A percentile compares a stretch with the other conserved stretches of the same genome.
These are phyloP conservation scores for Labroides dimidiatus DNA, from an alignment of 2,797 vertebrate species.

Conservation along the genomic window DNA sequence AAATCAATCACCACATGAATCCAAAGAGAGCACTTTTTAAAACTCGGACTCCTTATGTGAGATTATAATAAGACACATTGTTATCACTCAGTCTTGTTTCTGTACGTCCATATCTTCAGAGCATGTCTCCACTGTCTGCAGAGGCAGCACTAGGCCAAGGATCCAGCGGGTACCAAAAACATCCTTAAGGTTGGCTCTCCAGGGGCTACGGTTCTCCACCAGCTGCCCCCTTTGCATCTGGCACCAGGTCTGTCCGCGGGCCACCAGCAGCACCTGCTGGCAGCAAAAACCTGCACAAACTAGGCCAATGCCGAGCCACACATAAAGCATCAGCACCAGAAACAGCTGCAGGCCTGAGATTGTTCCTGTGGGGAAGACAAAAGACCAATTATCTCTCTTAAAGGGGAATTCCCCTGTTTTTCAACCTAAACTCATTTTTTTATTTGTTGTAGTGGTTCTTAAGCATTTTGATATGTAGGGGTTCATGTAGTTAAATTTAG, in stretches of 20 bases:
- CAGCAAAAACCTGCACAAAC: conserved; percentile 97
- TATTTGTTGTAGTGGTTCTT: too few relatives aligned
- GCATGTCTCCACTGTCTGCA: conserved; percentile 87
- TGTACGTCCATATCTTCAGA: conserved; percentile 72
- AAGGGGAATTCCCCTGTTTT: neutral
- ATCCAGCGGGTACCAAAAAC: conserved; percentile 96
- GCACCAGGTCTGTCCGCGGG: conserved; percentile 93
- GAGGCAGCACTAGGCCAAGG: conserved; percentile 91
- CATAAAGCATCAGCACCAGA: conserved; percentile 97
- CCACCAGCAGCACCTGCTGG: conserved; percentile 95
- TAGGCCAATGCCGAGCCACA: conserved; percentile 97
- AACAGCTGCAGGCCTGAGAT: conserved; percentile 96
- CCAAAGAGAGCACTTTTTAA: conserved; percentile 35
- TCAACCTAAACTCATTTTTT: too few relatives aligned
- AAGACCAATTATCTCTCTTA: too few relatives aligned
- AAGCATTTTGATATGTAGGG: too few relatives aligned
- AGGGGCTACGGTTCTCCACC: conserved; percentile 81
- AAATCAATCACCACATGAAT: conserved; percentile 21
- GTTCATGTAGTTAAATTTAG: too few relatives aligned
- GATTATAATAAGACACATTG: conserved; percentile 6
- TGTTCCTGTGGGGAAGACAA: conserved; percentile 81
- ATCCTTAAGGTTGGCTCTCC: conserved; percentile 93
- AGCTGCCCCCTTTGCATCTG: conserved; percentile 90
- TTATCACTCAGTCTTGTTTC: conserved; percentile 79
- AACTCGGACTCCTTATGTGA: conserved; percentile 15